These are phyloP conservation scores for Bugulina stolonifera DNA, from an alignment of 2,888 invertebrate genomes.

Conservation along the genomic window DNA sequence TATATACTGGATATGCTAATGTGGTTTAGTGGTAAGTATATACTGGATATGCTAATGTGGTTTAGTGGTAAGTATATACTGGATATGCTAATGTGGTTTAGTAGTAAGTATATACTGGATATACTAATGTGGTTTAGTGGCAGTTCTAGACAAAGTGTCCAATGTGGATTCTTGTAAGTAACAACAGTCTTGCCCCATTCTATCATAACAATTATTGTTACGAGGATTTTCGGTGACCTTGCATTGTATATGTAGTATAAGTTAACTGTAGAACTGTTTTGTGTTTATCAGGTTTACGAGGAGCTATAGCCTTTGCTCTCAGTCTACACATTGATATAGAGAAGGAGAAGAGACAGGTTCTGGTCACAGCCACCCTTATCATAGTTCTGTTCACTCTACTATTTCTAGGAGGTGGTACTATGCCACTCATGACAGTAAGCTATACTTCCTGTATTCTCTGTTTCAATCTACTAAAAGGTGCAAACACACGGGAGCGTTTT, in stretches of 20 bases:
- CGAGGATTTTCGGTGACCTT: no score
- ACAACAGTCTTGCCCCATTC: no score
- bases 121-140: background rate
- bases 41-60: background rate
- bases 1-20: no score
- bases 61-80: background rate
- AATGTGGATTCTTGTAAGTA: no score
- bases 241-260: no score
- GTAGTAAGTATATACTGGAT: background rate
- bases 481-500: background rate
- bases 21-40: no score
- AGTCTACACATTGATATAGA: slow-evolving; percentile 83
- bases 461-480: no score
- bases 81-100: background rate
- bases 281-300: slow-evolving; percentile 65
- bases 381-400: slow-evolving; percentile 93
- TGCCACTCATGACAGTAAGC: slow-evolving; percentile 78
- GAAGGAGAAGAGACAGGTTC: slow-evolving; percentile 82
- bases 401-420: slow-evolving; percentile 91
- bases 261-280: no score
- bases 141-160: background rate
- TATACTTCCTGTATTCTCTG: no score
- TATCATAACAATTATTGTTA: no score
- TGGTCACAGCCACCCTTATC: slow-evolving; percentile 95
- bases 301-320: slow-evolving; percentile 95